Percentiles rank a stretch among this genome's conserved stretches.
phyloP scores from a whole-genome alignment of 35 echinoderm and acorn worm genomes.

The Stichopus chloronotus region DNA sequence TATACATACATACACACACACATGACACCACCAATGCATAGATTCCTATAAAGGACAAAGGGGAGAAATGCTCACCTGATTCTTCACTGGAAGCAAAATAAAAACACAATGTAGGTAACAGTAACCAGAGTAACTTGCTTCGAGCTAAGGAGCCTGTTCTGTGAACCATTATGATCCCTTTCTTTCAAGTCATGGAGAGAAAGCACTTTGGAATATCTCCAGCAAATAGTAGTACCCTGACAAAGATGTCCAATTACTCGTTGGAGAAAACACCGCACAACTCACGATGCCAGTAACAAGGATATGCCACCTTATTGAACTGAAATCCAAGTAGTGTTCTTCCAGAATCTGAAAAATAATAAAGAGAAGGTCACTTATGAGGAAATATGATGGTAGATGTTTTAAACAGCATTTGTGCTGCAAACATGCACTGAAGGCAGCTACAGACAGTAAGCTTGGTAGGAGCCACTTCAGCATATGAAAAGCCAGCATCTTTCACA shows the following conservation, averaged over 20 bases:
- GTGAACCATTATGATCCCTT: neutral
- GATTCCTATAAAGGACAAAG: too few relatives aligned
- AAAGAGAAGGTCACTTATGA: neutral
- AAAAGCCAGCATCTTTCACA: too few relatives aligned
- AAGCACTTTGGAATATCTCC: too few relatives aligned
- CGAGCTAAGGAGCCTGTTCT: neutral
- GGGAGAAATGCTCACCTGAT: neutral
- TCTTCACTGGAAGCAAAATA: neutral
- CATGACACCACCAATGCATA: too few relatives aligned
- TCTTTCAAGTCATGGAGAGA: neutral
- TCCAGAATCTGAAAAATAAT: neutral
- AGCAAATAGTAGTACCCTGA: too few relatives aligned
- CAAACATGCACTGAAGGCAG: too few relatives aligned
- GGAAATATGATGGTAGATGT: neutral
- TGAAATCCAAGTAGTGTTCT: neutral
- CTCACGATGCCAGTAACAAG: neutral
- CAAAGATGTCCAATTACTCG: neutral
- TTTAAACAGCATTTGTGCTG: neutral
- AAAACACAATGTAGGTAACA: neutral
- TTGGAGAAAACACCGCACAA: neutral
- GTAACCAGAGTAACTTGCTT: neutral
- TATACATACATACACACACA: too few relatives aligned
- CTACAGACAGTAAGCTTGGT: too few relatives aligned
- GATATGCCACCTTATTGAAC: neutral
- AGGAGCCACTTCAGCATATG: too few relatives aligned